phyloP scores from a whole-genome alignment of 2,113 vertebrate genomes.

The Sprattus sprattus region DNA sequence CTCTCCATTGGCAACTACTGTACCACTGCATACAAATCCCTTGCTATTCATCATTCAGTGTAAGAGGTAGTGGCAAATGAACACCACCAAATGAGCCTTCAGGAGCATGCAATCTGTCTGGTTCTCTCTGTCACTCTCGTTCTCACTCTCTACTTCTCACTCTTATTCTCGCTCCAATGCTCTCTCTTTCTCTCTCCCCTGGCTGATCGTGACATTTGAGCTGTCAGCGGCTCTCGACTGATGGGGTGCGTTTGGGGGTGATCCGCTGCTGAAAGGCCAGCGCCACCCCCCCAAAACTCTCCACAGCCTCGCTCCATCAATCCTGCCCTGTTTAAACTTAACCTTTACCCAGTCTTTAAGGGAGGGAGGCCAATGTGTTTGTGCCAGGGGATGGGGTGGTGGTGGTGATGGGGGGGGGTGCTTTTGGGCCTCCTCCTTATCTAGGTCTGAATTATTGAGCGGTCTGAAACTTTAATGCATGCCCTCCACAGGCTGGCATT shows the following conservation, averaged over 20 bases:
- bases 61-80: background rate
- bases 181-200: background rate
- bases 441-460: conserved; percentile 52
- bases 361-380: background rate
- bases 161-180: background rate
- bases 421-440: conserved; percentile 27
- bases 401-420: background rate
- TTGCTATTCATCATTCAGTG: background rate
- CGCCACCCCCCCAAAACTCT: conserved; percentile 8
- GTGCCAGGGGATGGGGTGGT: background rate
- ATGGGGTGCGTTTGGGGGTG: background rate
- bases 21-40: background rate
- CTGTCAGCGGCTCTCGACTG: background rate
- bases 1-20: background rate
- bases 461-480: conserved; percentile 50
- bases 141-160: background rate
- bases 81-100: background rate
- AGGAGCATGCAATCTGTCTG: background rate
- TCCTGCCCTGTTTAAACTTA: conserved; percentile 47
- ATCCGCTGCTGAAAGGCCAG: conserved; percentile 38
- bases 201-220: conserved; percentile 30
- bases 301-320: conserved; percentile 29
- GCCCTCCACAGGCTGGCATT: conserved; percentile 36
- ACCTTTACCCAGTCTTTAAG: conserved; percentile 43
- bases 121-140: background rate